Conservation (phyloP, 2,797 vertebrate genomes). For the Trachurus trachurus region DNA sequence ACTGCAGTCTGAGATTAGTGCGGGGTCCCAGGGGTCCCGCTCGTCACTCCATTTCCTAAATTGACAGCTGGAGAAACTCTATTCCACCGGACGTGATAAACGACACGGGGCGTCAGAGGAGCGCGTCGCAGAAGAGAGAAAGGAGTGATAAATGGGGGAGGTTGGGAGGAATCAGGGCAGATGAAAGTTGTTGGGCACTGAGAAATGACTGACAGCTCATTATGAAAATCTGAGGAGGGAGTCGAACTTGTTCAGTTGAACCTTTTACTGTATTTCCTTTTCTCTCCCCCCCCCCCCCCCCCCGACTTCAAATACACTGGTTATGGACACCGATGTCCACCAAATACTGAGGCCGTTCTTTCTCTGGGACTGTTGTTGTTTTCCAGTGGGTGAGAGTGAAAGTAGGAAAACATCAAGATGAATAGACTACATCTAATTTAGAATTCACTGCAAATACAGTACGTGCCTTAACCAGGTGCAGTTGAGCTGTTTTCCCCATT, state of each 20-base stretch:
- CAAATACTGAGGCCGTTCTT: constrained; percentile 15
- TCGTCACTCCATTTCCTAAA: constrained; percentile 87
- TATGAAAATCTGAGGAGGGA: constrained; percentile 78
- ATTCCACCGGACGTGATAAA: constrained; percentile 83
- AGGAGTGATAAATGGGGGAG: constrained; percentile 84
- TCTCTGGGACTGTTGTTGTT: constrained; percentile 3
- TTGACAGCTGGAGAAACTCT: constrained; percentile 87
- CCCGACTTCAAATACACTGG: not conserved
- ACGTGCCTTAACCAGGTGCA: not conserved
- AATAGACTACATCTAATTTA: not conserved
- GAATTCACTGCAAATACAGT: too few relatives aligned
- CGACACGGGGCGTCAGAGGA: constrained; percentile 73
- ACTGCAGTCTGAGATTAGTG: constrained; percentile 78
- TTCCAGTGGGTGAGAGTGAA: not conserved
- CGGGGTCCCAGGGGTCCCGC: constrained; percentile 77
- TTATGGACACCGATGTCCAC: constrained; percentile 8
- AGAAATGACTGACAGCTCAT: constrained; percentile 83
- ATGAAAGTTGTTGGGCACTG: constrained; percentile 88
- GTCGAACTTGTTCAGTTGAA: constrained; percentile 50
- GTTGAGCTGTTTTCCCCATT: not conserved
- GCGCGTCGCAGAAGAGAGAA: constrained; percentile 72
- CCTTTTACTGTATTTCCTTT: constrained; percentile 44
- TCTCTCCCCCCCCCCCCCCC: constrained; percentile 23
- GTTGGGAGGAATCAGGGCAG: constrained; percentile 85
- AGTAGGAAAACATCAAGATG: not conserved